A percentile compares a stretch with the other conserved stretches of the same genome.
Evolutionary conservation across 37 sponge, comb jelly and placozoan species (phyloP).

Genomic region (Chondrilla cf. caribensis): DNA sequence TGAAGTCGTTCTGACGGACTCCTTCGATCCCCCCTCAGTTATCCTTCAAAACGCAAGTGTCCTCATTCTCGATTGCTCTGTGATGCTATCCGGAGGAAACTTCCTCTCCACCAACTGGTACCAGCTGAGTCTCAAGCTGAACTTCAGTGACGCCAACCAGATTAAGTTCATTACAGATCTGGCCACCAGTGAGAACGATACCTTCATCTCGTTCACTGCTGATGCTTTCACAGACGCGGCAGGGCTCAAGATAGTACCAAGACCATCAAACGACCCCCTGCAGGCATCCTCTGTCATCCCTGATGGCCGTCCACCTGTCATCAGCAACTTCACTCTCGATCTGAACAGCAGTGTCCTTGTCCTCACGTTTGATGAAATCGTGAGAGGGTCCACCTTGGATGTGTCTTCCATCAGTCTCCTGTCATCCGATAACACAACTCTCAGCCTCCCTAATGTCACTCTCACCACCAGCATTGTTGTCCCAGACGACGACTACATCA

Average conservation of each 20-base stretch:
- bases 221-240: conserved; percentile 59
- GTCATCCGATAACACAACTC: conserved; percentile 26
- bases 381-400: conserved; percentile 46
- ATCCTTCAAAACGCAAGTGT: conserved; percentile 53
- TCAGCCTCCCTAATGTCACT: conserved; percentile 34
- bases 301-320: conserved; percentile 53
- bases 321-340: conserved; percentile 64
- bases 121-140: conserved; percentile 37
- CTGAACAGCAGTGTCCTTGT: conserved; percentile 40
- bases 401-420: conserved; percentile 62
- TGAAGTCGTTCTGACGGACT: conserved; percentile 54
- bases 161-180: conserved; percentile 55
- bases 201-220: conserved; percentile 56
- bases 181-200: conserved; percentile 58
- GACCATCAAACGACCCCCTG: conserved; percentile 18
- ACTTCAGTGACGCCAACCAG: conserved; percentile 53
- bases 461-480: conserved; percentile 22
- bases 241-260: conserved; percentile 29
- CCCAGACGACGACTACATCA: conserved; percentile 35
- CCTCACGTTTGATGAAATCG: conserved; percentile 80
- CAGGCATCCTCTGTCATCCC: conserved; percentile 46
- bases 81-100: neutral
- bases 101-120: conserved; percentile 13
- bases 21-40: conserved; percentile 40
- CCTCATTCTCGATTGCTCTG: neutral